Conservation (phyloP, 2,888 invertebrate genomes). For the Sinotaia quadrata region DNA sequence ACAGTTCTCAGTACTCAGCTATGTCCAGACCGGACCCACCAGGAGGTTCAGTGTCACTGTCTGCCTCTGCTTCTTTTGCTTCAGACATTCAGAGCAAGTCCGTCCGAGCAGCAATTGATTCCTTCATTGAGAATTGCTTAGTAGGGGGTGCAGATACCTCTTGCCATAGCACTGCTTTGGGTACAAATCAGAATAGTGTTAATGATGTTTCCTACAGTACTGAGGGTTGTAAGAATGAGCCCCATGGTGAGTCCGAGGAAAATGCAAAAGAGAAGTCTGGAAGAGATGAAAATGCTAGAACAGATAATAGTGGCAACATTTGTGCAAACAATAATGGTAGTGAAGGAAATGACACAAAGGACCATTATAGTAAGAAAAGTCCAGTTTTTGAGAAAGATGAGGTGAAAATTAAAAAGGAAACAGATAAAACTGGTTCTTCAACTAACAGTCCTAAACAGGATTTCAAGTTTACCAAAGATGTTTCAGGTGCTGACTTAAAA, state of each 20-base stretch:
- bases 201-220: not conserved
- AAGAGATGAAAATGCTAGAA: not conserved
- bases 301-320: not conserved
- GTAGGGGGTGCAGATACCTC: constrained; percentile 18
- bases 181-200: constrained; percentile 1
- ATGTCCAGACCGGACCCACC: not conserved
- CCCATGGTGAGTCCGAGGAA: not conserved
- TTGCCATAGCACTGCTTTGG: not conserved
- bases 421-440: not conserved
- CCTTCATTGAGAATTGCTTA: constrained; percentile 40
- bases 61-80: not conserved
- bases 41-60: not conserved
- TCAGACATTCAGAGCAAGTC: constrained; percentile 35
- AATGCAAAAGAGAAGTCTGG: not conserved
- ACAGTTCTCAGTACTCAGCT: too few species aligned
- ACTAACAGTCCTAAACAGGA: not conserved
- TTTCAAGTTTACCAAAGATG: not conserved
- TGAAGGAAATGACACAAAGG: not conserved
- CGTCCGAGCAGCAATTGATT: constrained; percentile 40
- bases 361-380: not conserved
- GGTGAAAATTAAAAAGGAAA: not conserved
- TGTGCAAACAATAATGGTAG: not conserved
- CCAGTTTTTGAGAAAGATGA: not conserved
- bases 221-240: not conserved
- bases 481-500: not conserved